Base-by-base conservation (phyloP, 2,113 vertebrate genomes). In the Montifringilla adamsi region DNA sequence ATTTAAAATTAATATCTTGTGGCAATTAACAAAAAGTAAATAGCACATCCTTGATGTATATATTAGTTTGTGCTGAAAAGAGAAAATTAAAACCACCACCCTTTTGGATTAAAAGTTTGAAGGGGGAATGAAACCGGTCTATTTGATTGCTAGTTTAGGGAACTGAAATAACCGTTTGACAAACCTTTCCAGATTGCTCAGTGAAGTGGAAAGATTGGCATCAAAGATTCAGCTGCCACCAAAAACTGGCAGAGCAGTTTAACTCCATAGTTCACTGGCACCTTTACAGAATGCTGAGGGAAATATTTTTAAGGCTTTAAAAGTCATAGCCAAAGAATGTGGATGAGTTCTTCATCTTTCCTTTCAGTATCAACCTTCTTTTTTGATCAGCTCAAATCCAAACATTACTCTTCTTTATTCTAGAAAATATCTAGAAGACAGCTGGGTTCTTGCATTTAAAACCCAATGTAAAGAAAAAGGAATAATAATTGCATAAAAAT, bases 1-100 rank as follows among this genome's bases (percentile, higher is more conserved):
- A 6, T 2, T 39, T 9, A 6, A 43, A 59, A 27, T 1, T 2
- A 1, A 6, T 55, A 33, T 50, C 19, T 56, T 59, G 9, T 59
- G 58, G 20, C 13, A 58, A 86, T 66, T 89, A 86, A 16, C 5
- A 13, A 64, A 44, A 83, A 72, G 16, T 17, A 80, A 79, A 67
- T 13, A 73, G 3, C 24, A 35, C 14, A 31, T 64, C 11, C 24
- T 92, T 4, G 2, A n/a, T 62, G 14, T 20, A 22, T 19, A 22
- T 67, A 15, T 41, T 41, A 21, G 17, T 26, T 92, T 53, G 9
- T 60, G 30, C 19, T 27, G 28, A 35, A 91, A 84, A 62, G 28
- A 43, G 13, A 23, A 84, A 31, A 68, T 11, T 2, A 41, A 86
- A 64, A 73, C 0, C 13, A 74, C 12, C 14, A 58, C 18, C 33